Conservation (phyloP, 1,140 invertebrate species). For the Drosophila suzukii region DNA sequence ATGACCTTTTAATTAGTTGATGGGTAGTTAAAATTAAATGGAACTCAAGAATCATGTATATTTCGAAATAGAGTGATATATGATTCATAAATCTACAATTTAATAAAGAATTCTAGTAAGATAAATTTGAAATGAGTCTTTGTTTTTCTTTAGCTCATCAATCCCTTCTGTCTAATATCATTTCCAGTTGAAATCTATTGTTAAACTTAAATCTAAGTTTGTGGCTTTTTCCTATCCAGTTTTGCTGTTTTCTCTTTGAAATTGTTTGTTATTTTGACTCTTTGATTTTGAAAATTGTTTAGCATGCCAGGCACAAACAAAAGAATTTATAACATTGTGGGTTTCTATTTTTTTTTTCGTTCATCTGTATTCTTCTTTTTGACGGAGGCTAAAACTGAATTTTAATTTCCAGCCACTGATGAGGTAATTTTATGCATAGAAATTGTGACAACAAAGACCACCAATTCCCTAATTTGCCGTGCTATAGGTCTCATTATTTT, state of each 20-base stretch:
- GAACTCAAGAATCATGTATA: neutral
- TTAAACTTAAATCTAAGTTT: constrained; percentile 9
- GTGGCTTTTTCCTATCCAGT: constrained; percentile 19
- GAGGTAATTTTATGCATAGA: constrained; percentile 79
- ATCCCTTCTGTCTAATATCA: neutral
- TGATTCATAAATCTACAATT: neutral
- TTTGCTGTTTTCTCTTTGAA: constrained; percentile 44
- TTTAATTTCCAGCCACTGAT: constrained; percentile 69
- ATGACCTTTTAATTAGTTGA: constrained; percentile 10
- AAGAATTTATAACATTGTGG: constrained; percentile 79
- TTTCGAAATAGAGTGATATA: neutral
- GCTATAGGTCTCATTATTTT: constrained; percentile 60
- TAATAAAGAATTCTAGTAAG: neutral
- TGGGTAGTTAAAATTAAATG: neutral
- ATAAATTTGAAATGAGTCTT: constrained; percentile 1
- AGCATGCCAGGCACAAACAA: constrained; percentile 73
- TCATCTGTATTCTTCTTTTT: constrained; percentile 34
- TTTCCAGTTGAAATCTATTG: constrained; percentile 21
- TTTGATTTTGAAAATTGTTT: constrained; percentile 69
- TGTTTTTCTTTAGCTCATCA: neutral
- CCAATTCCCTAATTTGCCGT: constrained; percentile 54
- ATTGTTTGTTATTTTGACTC: constrained; percentile 47
- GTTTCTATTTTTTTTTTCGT: constrained; percentile 13
- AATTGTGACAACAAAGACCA: constrained; percentile 44
- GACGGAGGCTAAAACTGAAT: constrained; percentile 64